phyloP scores from a whole-genome alignment of 2,888 invertebrate genomes.

The Campaea margaritaria region DNA sequence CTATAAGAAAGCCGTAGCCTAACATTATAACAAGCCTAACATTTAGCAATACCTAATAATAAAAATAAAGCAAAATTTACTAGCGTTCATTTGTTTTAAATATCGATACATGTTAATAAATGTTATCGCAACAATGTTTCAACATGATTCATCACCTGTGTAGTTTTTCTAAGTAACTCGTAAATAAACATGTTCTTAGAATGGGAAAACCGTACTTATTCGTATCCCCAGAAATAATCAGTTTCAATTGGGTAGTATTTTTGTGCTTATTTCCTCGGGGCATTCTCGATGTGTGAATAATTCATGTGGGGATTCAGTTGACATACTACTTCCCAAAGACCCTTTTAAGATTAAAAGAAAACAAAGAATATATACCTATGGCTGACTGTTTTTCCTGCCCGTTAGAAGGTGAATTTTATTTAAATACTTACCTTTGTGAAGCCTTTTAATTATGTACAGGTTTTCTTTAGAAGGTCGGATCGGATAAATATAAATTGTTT shows the following conservation, averaged over 20 bases:
- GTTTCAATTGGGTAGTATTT: conserved; percentile 41
- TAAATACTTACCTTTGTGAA: conserved; percentile 35
- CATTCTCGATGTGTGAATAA: conserved; percentile 66
- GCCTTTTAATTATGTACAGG: conserved; percentile 34
- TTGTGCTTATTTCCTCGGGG: conserved; percentile 58
- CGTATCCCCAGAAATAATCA: conserved; percentile 30
- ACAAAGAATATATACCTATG: conserved; percentile 48
- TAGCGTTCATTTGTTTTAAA: too few relatives aligned
- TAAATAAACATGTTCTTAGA: conserved; percentile 6
- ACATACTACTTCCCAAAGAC: conserved; percentile 65
- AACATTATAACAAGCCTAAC: too few relatives aligned
- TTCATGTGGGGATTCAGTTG: conserved; percentile 66
- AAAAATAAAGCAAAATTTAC: too few relatives aligned
- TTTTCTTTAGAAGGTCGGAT: conserved; percentile 17
- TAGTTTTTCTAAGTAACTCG: conserved; percentile 1
- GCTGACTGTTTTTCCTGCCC: conserved; percentile 38
- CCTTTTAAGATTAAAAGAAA: conserved; percentile 63
- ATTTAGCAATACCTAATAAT: conserved; percentile 16
- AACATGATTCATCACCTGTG: conserved; percentile 14
- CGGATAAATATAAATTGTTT: conserved; percentile 2
- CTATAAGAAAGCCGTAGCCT: conserved; percentile 27
- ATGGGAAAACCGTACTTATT: conserved; percentile 10
- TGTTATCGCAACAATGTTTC: background rate
- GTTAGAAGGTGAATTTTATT: conserved; percentile 46
- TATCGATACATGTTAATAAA: too few relatives aligned